A percentile compares a stretch with the other conserved stretches of the same genome.
Evolutionary conservation across 2,113 vertebrate species (phyloP).

Genomic region (Leiothrix lutea): DNA sequence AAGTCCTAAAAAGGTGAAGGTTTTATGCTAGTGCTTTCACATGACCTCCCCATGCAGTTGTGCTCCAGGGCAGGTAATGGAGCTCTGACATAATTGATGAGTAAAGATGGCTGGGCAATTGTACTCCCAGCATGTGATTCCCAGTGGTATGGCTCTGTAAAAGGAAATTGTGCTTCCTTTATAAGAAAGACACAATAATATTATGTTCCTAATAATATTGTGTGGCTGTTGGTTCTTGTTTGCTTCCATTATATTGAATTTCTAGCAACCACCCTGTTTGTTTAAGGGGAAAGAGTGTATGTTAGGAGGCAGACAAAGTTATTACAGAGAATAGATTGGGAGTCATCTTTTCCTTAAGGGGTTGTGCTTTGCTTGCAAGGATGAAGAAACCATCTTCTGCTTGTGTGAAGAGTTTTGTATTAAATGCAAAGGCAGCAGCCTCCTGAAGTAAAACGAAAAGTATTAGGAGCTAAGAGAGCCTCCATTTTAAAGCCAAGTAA

Average conservation of each 20-base stretch:
- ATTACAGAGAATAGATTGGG: not conserved
- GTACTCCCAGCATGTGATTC: not conserved
- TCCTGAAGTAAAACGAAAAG: not conserved
- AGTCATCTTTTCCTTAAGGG: not conserved
- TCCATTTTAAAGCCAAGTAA: not conserved
- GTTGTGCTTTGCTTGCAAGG: not conserved
- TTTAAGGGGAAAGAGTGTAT: not conserved
- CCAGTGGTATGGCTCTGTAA: not conserved
- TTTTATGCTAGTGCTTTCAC: not conserved
- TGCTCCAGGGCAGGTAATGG: not conserved
- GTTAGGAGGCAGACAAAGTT: not conserved
- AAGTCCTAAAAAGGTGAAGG: not conserved
- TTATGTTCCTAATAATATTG: not conserved
- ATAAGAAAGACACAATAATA: not conserved
- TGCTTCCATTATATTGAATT: not conserved
- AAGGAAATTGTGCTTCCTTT: not conserved
- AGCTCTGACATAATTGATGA: not conserved
- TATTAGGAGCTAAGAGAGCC: not conserved
- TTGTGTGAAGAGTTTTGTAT: not conserved
- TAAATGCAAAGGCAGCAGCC: not conserved
- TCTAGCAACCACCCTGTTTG: not conserved
- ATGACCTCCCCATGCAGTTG: fast-evolving
- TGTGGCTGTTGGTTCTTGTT: not conserved
- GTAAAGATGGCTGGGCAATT: not conserved
- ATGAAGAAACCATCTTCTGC: not conserved